These are phyloP conservation scores for Brienomyrus longianalis DNA, from an alignment of 2,113 vertebrate species.

Conservation along the genomic window DNA sequence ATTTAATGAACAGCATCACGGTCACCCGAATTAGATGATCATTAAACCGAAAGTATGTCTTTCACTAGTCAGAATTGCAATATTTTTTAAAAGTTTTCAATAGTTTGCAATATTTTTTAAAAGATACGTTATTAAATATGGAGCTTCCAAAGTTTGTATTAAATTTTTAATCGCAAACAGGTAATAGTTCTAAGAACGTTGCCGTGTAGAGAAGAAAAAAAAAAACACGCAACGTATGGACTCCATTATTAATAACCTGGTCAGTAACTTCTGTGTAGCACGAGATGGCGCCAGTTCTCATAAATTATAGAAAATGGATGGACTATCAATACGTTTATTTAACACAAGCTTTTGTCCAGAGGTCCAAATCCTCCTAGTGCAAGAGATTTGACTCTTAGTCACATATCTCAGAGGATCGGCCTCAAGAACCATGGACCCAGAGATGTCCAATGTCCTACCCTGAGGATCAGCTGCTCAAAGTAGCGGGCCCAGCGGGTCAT, in stretches of 20 bases:
- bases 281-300: background rate
- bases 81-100: background rate
- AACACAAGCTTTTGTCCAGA: background rate
- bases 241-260: background rate
- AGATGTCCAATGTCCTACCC: no score
- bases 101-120: background rate
- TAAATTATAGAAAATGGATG: background rate
- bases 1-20: background rate
- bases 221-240: background rate
- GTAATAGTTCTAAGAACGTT: background rate
- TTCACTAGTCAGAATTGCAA: background rate
- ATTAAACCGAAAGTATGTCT: background rate
- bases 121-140: background rate
- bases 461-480: no score
- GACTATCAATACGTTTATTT: background rate
- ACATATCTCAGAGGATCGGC: no score
- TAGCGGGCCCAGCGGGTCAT: no score
- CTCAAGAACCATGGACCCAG: no score
- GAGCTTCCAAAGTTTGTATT: background rate
- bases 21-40: background rate
- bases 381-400: no score
- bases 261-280: background rate
- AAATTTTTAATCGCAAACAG: background rate
- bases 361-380: background rate
- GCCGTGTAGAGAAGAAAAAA: background rate